Percentiles rank a stretch among this genome's conserved stretches.
These are phyloP conservation scores for Lydus trimaculatus DNA, from an alignment of 2,888 invertebrate genomes.

Conservation along the genomic window DNA sequence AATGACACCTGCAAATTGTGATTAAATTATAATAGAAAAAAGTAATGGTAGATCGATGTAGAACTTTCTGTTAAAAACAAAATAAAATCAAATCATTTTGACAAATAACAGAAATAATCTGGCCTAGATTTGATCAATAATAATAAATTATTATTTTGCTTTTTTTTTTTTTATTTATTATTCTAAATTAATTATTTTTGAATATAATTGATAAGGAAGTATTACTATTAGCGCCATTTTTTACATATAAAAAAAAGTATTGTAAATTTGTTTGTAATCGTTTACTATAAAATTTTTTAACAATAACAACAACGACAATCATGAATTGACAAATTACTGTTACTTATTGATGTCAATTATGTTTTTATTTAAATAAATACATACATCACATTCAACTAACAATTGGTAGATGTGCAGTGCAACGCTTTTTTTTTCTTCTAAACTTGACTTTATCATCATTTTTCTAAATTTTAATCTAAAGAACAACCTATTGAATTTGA, in stretches of 20 bases:
- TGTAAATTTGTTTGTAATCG: not conserved
- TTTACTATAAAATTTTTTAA: not conserved
- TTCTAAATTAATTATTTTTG: not conserved
- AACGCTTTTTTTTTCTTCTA: constrained; percentile 19
- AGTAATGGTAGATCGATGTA: not conserved
- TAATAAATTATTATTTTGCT: not conserved
- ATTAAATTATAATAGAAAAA: not conserved
- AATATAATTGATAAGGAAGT: not conserved
- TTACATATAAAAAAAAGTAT: not conserved
- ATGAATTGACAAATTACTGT: constrained; percentile 35
- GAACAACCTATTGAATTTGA: no score
- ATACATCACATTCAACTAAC: constrained; percentile 24
- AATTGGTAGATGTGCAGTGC: constrained; percentile 20
- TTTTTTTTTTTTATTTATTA: not conserved
- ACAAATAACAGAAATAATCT: not conserved
- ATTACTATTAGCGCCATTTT: not conserved
- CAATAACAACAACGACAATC: constrained; percentile 3
- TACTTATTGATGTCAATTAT: constrained; percentile 42
- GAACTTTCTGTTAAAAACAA: not conserved
- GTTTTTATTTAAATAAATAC: constrained; percentile 38
- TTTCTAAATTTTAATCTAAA: no score
- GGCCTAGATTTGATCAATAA: not conserved
- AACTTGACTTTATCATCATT: no score
- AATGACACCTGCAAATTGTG: not conserved
- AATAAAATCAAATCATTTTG: not conserved